A percentile compares a stretch with the other conserved stretches of the same genome.
Evolutionary conservation across 2,113 vertebrate species (phyloP).

Genomic region (Labeo catla): DNA sequence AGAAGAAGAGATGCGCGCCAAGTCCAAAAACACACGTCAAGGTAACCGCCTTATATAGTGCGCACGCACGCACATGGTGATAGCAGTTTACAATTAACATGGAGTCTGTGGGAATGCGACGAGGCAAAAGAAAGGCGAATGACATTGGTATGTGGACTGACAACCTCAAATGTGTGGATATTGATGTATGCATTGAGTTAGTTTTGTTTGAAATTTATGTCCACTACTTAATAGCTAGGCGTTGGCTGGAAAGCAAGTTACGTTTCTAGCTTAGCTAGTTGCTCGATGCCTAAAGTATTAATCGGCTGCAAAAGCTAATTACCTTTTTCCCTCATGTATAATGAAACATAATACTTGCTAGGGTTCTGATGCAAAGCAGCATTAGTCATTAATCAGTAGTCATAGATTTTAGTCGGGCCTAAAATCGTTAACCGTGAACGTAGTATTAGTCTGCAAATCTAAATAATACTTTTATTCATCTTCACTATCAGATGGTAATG

Average conservation of each 20-base stretch:
- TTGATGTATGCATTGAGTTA: background rate
- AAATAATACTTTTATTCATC: no score
- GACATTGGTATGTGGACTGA: background rate
- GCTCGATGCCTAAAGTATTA: background rate
- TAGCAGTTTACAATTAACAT: background rate
- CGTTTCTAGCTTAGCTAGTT: background rate
- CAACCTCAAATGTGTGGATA: background rate
- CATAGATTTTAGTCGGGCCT: no score
- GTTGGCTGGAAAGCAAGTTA: background rate
- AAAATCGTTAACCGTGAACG: no score
- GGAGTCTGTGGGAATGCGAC: background rate
- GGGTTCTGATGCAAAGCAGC: no score
- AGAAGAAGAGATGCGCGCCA: background rate
- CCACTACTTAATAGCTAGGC: background rate
- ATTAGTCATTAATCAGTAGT: no score
- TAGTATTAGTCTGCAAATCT: no score
- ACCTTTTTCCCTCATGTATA: no score
- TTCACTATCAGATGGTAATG: no score
- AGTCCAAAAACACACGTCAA: background rate
- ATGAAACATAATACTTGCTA: no score
- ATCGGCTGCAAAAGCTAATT: background rate
- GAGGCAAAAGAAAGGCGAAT: conserved; percentile 5
- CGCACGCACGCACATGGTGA: no score
- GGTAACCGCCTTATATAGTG: background rate
- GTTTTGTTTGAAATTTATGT: background rate